Conservation (phyloP, 2,797 vertebrate species). For the Acanthurus leucopareius region DNA sequence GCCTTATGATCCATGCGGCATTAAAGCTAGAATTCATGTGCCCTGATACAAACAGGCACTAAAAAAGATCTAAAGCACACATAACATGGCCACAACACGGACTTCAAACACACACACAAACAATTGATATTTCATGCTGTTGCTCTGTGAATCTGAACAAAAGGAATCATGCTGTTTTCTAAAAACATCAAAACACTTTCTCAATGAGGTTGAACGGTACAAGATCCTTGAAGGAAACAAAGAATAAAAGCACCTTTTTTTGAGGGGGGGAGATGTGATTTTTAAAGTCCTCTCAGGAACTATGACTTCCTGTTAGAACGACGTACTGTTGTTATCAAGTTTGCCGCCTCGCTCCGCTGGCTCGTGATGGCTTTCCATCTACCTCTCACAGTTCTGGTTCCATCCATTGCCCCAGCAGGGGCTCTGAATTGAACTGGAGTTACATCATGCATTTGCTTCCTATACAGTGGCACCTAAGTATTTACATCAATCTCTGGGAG, state of each 20-base stretch:
- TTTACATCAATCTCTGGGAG: conserved; percentile 1
- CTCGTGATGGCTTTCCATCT: conserved; percentile 44
- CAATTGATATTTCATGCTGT: conserved; percentile 44
- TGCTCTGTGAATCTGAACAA: conserved; percentile 22
- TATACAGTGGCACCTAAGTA: background rate
- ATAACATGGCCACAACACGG: background rate
- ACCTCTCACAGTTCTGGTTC: conserved; percentile 37
- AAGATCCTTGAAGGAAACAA: conserved; percentile 16
- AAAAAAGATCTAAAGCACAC: conserved; percentile 30
- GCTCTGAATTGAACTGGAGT: conserved; percentile 28
- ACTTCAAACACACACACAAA: conserved; percentile 42
- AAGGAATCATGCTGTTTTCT: conserved; percentile 14
- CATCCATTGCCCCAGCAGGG: conserved; percentile 35
- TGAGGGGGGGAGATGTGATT: background rate
- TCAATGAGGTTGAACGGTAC: conserved; percentile 5
- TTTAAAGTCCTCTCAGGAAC: conserved; percentile 37
- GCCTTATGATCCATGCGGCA: conserved; percentile 7
- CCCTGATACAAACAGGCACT: background rate
- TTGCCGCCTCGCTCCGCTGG: conserved; percentile 21
- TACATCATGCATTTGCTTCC: conserved; percentile 19
- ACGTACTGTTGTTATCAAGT: conserved; percentile 15
- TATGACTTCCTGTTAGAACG: conserved; percentile 28
- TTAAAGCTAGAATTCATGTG: background rate
- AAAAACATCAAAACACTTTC: conserved; percentile 49
- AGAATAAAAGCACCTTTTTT: conserved; percentile 10